Evolutionary conservation across 2,888 invertebrate species (phyloP), one percentile per base, ranked within the genome.

Genomic region (Cabera pusaria): DNA sequence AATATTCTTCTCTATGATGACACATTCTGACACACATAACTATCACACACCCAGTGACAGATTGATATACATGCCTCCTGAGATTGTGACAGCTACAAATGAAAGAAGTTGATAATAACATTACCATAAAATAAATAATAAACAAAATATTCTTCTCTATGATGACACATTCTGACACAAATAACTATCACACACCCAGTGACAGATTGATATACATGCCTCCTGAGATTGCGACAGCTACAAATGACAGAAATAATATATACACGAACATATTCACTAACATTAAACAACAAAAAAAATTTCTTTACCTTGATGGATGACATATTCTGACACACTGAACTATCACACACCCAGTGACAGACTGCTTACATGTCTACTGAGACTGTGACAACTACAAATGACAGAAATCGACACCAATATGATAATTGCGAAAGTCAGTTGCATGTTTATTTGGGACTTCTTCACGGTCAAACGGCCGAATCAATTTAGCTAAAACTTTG

Each of bases 291-390:
- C 4, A 14, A 14, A 14, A 3, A 2, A 14, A 4, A 3, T 14
- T 14, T 14, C 14, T 14, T 14, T 4, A 4, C 14, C 4, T 4
- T 14, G 14, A 14, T 14, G 14, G 22, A 10, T 22, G 22, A 22
- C n/a, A 7, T 3, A 5, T 17, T 8, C 6, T 26, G 32, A 31
- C 26, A 37, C 14, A 1, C n/a, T 3, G 11, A 37, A 37, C 25
- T 39, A 37, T 43, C 32, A 46, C 28, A 38, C 32, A 33, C 46
- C 50, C 47, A 51, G 52, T 52, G 49, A 47, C 46, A 52, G 44
- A 49, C 35, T 2, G 14, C 9, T 8, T 9, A 47, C 46, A 45
- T 48, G 53, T 49, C 49, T 38, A 38, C 52, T 44, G 43, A 39
- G 32, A 27, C 12, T 8, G 32, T 43, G 38, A 44, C 29, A 38